phyloP scores from a whole-genome alignment of 1,140 invertebrate genomes.

The Diachasmimorpha longicaudata region DNA sequence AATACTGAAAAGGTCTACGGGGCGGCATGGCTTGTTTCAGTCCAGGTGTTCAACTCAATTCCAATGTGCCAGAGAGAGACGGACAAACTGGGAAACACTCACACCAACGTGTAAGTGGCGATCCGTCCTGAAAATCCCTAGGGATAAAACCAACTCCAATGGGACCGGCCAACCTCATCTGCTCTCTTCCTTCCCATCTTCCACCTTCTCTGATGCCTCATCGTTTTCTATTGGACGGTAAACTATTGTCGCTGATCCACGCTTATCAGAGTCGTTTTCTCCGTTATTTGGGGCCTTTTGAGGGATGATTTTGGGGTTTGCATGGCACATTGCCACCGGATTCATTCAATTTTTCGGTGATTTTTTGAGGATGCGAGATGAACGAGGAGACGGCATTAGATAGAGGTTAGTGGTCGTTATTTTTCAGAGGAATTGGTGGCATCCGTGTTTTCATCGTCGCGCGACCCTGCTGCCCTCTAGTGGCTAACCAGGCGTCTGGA shows the following conservation, averaged over 20 bases:
- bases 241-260: background rate
- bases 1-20: background rate
- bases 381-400: no score
- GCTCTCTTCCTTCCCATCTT: background rate
- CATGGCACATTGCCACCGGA: background rate
- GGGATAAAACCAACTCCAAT: conserved; percentile 26
- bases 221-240: background rate
- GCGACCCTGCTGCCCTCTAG: conserved; percentile 10
- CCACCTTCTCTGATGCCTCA: background rate
- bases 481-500: conserved; percentile 33
- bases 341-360: no score
- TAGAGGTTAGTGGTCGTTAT: no score
- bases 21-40: background rate
- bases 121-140: conserved; percentile 23
- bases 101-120: conserved; percentile 6
- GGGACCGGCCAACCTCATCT: background rate
- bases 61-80: background rate
- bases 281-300: no score
- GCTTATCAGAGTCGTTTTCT: background rate
- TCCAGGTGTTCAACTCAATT: conserved; percentile 3
- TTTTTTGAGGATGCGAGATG: no score
- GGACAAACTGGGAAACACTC: conserved; percentile 7
- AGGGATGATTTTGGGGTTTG: background rate
- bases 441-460: background rate
- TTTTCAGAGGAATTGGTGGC: no score